Conservation (phyloP, 2,113 vertebrate genomes). For the Ia io region DNA sequence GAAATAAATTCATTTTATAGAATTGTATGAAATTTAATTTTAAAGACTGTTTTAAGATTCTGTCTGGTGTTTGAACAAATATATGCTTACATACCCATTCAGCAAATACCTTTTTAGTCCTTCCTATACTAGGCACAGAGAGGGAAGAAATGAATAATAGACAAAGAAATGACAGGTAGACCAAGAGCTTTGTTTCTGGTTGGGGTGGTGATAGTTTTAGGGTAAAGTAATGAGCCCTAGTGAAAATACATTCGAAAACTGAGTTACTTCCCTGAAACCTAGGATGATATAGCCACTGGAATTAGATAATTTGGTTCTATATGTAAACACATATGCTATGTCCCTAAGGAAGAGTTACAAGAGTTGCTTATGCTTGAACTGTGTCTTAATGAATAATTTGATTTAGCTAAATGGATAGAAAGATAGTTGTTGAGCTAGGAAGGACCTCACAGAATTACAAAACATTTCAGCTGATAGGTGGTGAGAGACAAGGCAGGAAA, state of each 20-base stretch:
- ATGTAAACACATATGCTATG: background rate
- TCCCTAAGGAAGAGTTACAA: background rate
- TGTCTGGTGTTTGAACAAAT: background rate
- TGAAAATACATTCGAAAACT: background rate
- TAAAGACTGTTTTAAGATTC: background rate
- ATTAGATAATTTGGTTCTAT: background rate
- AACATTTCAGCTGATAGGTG: background rate
- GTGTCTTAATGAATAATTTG: background rate
- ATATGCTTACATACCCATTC: background rate
- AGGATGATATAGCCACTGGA: background rate
- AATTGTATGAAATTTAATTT: background rate
- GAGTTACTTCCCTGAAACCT: background rate
- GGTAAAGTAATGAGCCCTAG: background rate
- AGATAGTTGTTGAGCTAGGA: background rate
- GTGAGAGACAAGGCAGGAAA: background rate
- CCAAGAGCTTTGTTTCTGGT: background rate
- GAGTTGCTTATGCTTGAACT: background rate
- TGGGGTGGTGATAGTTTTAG: background rate
- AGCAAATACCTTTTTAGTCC: background rate
- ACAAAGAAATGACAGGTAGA: background rate
- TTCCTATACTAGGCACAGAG: background rate
- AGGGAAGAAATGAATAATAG: background rate
- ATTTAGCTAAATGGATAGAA: background rate
- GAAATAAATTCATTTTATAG: slow-evolving; percentile 12
- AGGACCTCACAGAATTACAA: background rate